Conservation (phyloP, 2,113 vertebrate species). For the Herpailurus yagouaroundi region DNA sequence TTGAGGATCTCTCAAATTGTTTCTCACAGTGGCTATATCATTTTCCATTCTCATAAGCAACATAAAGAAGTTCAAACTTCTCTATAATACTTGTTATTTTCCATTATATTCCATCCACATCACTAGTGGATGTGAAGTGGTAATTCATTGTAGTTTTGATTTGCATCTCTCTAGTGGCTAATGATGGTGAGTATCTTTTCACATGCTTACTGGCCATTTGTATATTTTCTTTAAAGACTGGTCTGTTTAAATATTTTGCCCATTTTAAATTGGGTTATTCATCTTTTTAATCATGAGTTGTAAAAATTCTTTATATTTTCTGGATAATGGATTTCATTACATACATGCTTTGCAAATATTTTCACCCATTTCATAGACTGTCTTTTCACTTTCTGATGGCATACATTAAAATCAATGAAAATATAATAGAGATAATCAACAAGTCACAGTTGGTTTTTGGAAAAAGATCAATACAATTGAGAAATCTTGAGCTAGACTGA, state of each 20-base stretch:
- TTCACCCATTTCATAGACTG: background rate
- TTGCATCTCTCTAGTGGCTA: background rate
- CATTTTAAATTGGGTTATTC: background rate
- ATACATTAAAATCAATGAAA: background rate
- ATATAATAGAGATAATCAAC: background rate
- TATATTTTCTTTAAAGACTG: background rate
- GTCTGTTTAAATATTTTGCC: background rate
- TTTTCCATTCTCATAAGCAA: background rate
- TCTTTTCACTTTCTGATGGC: background rate
- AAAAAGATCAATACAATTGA: background rate
- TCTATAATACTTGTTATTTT: background rate
- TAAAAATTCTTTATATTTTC: background rate
- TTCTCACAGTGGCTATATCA: background rate
- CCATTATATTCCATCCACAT: too few species aligned
- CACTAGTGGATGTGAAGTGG: too few species aligned
- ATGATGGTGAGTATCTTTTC: background rate
- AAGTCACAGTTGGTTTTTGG: background rate
- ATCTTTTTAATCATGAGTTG: background rate
- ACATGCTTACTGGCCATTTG: background rate
- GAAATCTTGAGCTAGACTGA: background rate
- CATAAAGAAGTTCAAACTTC: background rate
- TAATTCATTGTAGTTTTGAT: background rate
- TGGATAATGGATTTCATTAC: background rate
- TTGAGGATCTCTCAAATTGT: background rate
- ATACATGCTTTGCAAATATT: background rate